Base-by-base conservation (phyloP, 2,797 vertebrate genomes). In the Urosaurus nigricauda region DNA sequence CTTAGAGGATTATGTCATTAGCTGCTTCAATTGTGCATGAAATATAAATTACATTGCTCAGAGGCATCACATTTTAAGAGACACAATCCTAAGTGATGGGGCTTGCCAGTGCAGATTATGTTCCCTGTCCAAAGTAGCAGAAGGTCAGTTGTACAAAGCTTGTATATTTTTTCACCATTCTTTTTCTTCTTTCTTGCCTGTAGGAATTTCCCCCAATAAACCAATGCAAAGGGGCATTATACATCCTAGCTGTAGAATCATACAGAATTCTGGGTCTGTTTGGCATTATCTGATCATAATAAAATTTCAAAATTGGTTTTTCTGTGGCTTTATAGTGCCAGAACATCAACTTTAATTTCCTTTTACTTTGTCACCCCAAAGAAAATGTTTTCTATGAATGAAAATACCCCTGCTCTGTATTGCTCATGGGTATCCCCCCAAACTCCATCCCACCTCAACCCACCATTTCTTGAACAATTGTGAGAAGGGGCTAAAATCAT, bases 11-110 rank as follows among this genome's bases (percentile, higher is more conserved):
- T 97, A 96, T 95, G 96, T 96, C 96, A 97, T 97, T 97, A 97
- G 97, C 96, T 97, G 97, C 97, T 97, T 97, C 97, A 97, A 96
- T 97, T 97, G 97, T 97, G 97, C 97, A 97, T 97, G 96, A 97
- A 97, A 97, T 97, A 97, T 97, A 97, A 97, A 97, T 97, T 97
- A 96, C 96, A 96, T 97, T 97, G 97, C 97, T 97, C 92, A 94
- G 96, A 97, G 97, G 96, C 96, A 97, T 97, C 96, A 91, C 91
- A 94, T 97, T 88, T 94, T 95, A 97, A 96, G 96, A 97, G 96
- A 97, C 94, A 94, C 88, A 94, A 97, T 97, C 96, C 96, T 97
- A 97, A 97, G 96, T 97, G 97, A 97, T 92, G 95, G 35, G 88
- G 93, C 95, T 97, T 96, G 97, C 96, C 95, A 92, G 83, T 82